Evolutionary conservation across 2,888 invertebrate genomes (phyloP), one percentile per base, ranked within the genome.

Genomic region (Notodonta ziczac): DNA sequence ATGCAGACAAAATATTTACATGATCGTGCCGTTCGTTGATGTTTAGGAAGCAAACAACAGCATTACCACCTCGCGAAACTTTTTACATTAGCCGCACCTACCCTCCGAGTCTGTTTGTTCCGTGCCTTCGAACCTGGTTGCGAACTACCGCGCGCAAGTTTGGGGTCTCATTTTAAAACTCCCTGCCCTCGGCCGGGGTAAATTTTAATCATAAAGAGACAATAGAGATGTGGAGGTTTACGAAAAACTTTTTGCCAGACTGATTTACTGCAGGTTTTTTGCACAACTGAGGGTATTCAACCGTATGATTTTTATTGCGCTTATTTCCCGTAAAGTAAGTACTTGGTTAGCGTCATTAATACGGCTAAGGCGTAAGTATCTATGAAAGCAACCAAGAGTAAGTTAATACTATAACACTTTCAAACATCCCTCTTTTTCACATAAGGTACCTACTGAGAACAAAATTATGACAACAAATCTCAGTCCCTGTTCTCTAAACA

Each of bases 201-300:
- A 85, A 91, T 90, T 91, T 91, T 88, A 89, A 89, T 90, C 84
- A 87, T 89, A 89, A 87, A 88, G 84, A 88, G 87, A 90, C 89
- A 90, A 90, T 86, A 87, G 84, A 84, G 83, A 80, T 81, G 77
- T 81, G 77, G 81, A 83, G 80, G 82, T 83, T 81, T 82, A 84
- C 80, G 83, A 67, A 53, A 75, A 88, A 88, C 78, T 89, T 89
- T 84, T 65, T 56, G 65, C 71, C 73, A 72, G 77, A 72, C 79
- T 86, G 84, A 88, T 88, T 85, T 86, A 84, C 80, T 80, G 65
- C 77, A 72, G 72, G 74, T 85, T 86, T 86, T 24, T 84, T 80
- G 72, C 70, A 62, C 62, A 64, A 68, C 58, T 60, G 63, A 56
- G 58, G 62, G 60, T 59, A 76, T 75, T 74, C 67, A 72, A 70